Evolutionary conservation across 2,113 vertebrate species (phyloP), one percentile per base, ranked within the genome.

Genomic region (Trochalopteron elliotii): DNA sequence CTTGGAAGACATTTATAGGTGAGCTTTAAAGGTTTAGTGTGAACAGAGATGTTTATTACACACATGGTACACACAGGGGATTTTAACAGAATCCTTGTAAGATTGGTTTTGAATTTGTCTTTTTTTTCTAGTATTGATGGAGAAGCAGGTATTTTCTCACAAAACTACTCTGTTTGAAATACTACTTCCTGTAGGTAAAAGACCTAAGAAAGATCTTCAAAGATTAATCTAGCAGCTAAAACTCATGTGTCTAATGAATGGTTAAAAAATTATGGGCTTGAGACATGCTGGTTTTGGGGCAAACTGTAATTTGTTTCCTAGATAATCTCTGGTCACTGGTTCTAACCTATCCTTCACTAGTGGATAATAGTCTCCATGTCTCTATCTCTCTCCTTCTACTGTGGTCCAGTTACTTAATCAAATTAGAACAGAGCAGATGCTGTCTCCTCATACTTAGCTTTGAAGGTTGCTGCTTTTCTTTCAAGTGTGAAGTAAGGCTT

Each of bases 1-100:
- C 99, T 47, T 99, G 99, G 99, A 99, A 99, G 97, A 99, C 99
- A 3, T 99, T 99, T 83, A 99, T 99, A 92, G 99, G 99, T 99
- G 97, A 85, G 97, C 92, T 79, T 88, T 56, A 35, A 64, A 60
- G 33, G 93, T 63, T 68, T 24, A 16, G 10, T n/a, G 40, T 60
- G 45, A 75, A 52, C 37, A 70, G 63, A 52, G 39, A 5, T 72
- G 20, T 57, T 81, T 60, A 30, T 63, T 82, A 10, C 23, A 18
- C 12, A 8, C 11, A 2, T 8, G 22, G 11, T 78, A 37, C 10
- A 12, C 28, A 28, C 3, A 16, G 8, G 13, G 9, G 20, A 16
- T 78, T 75, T 83, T 56, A 86, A 71, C 13, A 57, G 68, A 81
- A 70, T 63, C 28, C 7, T 40, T 75, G 22, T 42, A 39, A 82